phyloP scores from a whole-genome alignment of 1,140 invertebrate genomes.

The Dendrolimus kikuchii region DNA sequence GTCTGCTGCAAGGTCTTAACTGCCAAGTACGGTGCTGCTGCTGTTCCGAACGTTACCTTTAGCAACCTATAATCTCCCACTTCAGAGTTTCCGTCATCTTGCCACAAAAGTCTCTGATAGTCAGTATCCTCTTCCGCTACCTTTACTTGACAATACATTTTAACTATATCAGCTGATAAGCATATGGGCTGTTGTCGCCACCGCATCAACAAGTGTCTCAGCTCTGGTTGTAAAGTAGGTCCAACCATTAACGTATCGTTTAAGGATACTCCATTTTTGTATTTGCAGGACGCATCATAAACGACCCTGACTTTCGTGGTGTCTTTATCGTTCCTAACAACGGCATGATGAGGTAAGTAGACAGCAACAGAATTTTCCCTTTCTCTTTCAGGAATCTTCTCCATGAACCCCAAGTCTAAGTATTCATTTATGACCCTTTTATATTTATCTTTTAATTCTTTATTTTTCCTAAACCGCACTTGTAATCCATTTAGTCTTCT shows the following conservation, averaged over 20 bases:
- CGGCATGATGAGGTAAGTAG: conserved; percentile 25
- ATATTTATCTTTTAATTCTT: not conserved
- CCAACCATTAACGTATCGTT: conserved; percentile 15
- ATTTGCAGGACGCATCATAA: conserved; percentile 23
- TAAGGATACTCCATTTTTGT: conserved; percentile 9
- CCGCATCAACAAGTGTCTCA: conserved; percentile 39
- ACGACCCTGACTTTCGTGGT: conserved; percentile 26
- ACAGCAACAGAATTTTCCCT: conserved; percentile 14
- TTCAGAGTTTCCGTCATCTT: conserved; percentile 9
- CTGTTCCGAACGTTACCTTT: conserved; percentile 33
- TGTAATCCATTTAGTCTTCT: conserved; percentile 4
- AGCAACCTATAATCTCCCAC: conserved; percentile 23
- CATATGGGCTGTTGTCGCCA: conserved; percentile 37
- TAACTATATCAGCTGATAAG: conserved; percentile 42
- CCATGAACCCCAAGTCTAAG: conserved; percentile 18
- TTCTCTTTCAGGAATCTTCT: conserved; percentile 5
- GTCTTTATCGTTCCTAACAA: conserved; percentile 19
- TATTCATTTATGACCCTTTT: conserved; percentile 24
- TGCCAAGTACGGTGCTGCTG: conserved; percentile 20
- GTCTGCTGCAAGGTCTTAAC: conserved; percentile 29
- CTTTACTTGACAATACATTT: conserved; percentile 43
- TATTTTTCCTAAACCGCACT: not conserved
- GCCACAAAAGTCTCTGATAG: conserved; percentile 38
- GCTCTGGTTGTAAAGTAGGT: conserved; percentile 21
- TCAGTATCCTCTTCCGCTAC: conserved; percentile 22